Percentiles rank a stretch among this genome's conserved stretches.
Conservation (phyloP, 1,140 invertebrate genomes). For the Harpegnathos saltator region DNA sequence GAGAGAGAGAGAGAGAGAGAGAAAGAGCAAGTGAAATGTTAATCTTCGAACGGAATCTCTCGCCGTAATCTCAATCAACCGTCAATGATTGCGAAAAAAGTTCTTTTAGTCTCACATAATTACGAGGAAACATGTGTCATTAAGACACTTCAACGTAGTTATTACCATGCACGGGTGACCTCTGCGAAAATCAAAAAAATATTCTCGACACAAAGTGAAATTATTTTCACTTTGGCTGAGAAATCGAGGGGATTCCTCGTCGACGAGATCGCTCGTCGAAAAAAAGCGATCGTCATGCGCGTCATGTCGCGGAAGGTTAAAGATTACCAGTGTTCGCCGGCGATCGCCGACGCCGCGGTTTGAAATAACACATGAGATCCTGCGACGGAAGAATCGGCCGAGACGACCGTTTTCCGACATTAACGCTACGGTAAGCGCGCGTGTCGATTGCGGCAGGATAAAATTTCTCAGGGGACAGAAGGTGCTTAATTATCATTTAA, state of each 20-base stretch:
- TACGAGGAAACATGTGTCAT: too few species aligned
- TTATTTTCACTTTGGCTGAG: too few species aligned
- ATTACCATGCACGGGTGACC: too few species aligned
- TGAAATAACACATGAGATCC: slow-evolving; percentile 24
- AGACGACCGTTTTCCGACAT: not conserved
- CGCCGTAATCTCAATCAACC: slow-evolving; percentile 37
- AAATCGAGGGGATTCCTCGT: too few species aligned
- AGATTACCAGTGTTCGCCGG: not conserved
- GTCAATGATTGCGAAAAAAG: slow-evolving; percentile 3
- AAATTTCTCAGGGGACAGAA: slow-evolving; percentile 37
- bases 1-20: not conserved
- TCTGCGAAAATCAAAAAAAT: too few species aligned
- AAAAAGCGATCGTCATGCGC: not conserved
- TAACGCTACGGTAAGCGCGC: slow-evolving; percentile 10
- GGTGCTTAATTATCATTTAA: slow-evolving; percentile 55
- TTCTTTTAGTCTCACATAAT: not conserved
- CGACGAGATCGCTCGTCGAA: not conserved
- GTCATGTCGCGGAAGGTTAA: not conserved
- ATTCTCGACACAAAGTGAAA: too few species aligned
- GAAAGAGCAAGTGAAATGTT: slow-evolving; percentile 27
- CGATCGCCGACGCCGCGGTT: not conserved
- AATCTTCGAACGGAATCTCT: slow-evolving; percentile 33
- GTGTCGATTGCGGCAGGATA: slow-evolving; percentile 45
- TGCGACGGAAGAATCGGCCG: not conserved
- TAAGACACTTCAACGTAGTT: too few species aligned